Conservation (phyloP, 2,888 invertebrate species). For the Portevinia maculata region DNA sequence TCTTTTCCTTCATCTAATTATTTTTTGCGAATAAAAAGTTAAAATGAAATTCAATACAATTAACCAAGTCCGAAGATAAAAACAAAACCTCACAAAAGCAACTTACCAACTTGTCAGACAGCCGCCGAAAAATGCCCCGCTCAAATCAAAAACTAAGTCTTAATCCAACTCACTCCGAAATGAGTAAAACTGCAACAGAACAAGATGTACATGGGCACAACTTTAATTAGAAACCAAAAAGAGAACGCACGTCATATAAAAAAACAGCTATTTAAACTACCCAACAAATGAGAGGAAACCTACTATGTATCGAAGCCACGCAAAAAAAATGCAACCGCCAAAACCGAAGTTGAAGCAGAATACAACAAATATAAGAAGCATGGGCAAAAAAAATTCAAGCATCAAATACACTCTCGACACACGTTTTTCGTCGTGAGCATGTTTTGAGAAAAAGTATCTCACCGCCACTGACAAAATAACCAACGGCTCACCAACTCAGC, state of each 20-base stretch:
- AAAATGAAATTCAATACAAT: slow-evolving; percentile 11
- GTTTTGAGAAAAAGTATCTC: slow-evolving; percentile 31
- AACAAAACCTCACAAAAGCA: slow-evolving; percentile 39
- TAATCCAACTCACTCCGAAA: slow-evolving; percentile 45
- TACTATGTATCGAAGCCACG: slow-evolving; percentile 30
- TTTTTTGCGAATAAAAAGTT: slow-evolving; percentile 21
- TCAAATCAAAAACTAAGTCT: slow-evolving; percentile 13
- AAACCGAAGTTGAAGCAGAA: slow-evolving; percentile 54
- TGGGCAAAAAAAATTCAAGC: slow-evolving; percentile 26
- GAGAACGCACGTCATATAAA: slow-evolving; percentile 5
- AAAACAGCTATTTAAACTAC: slow-evolving; percentile 15
- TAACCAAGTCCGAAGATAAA: slow-evolving; percentile 3
- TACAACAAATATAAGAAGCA: slow-evolving; percentile 22
- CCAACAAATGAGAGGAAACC: slow-evolving; percentile 39
- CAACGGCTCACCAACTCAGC: slow-evolving; percentile 63
- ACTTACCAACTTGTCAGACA: slow-evolving; percentile 31
- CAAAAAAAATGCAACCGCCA: slow-evolving; percentile 58
- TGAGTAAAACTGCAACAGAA: slow-evolving; percentile 52
- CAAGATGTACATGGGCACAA: slow-evolving; percentile 18
- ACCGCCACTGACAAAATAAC: slow-evolving; percentile 34
- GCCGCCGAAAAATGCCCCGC: slow-evolving; percentile 37
- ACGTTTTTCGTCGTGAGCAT: slow-evolving; percentile 40
- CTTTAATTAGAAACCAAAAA: slow-evolving; percentile 8
- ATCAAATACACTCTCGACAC: slow-evolving; percentile 59
- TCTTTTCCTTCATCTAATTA: slow-evolving; percentile 58